phyloP scores from a whole-genome alignment of 2,888 invertebrate genomes.

The Tenthredo scrophulariae region DNA sequence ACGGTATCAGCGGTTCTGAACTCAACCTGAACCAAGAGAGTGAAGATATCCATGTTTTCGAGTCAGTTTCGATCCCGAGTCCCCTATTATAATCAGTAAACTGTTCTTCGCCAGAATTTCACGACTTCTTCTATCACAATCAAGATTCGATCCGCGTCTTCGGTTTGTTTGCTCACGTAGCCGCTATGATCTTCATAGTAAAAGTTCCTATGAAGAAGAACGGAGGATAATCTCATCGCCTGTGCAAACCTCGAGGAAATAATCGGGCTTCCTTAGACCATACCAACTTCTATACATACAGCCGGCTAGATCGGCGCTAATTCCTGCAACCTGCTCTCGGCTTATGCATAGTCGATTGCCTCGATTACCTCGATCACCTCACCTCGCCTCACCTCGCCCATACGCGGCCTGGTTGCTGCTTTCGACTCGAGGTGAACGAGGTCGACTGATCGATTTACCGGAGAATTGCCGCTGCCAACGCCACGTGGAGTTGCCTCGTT shows the following conservation, averaged over 20 bases:
- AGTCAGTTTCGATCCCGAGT: not conserved
- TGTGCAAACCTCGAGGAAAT: not conserved
- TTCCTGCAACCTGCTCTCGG: constrained; percentile 33
- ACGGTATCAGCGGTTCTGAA: not conserved
- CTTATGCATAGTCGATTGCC: constrained; percentile 50
- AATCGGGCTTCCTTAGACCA: not conserved
- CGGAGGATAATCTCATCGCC: not conserved
- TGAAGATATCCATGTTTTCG: not conserved
- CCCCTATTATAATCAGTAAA: not conserved
- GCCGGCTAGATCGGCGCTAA: constrained; percentile 1
- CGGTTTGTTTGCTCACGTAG: constrained; percentile 23
- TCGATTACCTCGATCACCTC: constrained; percentile 43
- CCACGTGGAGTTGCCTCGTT: constrained; percentile 7
- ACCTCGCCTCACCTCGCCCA: constrained; percentile 35
- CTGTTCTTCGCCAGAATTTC: not conserved
- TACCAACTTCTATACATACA: not conserved
- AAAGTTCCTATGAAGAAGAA: not conserved
- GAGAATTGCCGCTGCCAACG: constrained; percentile 21
- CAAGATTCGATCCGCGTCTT: constrained; percentile 12
- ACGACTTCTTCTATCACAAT: not conserved
- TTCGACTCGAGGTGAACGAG: constrained; percentile 52
- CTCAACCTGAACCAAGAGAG: not conserved
- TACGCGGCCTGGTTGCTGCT: constrained; percentile 19
- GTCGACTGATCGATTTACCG: constrained; percentile 48
- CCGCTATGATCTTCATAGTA: not conserved